Base-by-base conservation (phyloP, 2,888 invertebrate species). In the Eupithecia insigniata region DNA sequence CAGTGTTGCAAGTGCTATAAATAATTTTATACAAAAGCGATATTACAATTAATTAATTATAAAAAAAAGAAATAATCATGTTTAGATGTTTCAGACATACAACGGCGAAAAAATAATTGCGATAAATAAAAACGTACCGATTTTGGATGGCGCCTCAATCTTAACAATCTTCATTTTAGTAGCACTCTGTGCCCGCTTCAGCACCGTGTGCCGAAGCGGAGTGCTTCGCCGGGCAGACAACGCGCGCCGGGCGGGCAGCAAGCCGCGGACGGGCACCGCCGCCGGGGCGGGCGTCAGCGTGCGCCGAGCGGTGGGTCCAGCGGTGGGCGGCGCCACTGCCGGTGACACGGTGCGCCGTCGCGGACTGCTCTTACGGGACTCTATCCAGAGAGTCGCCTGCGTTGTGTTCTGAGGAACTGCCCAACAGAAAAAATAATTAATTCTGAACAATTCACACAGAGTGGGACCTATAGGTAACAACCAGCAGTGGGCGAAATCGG, bases 381-480 rank as follows among this genome's bases (percentile, higher is more conserved):
- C 90, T 62, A 92, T 91, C 92, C 92, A 92, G 36, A 88, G 82
- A 34, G 87, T 82, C 2, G 92, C 92, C 74, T 91, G 88, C 0
- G 90, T 90, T 1, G 89, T 84, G 74, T 73, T 73, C 60, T 80
- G 76, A 10, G 75, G 68, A 30, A 71, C 71, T 71, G 66, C 18
- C 32, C 36, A 7, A 65, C 43, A 14, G 1, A 43, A 60, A 3
- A 14, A 26, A 1, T 26, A 39, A 34, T 34, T 34, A 34, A 34
- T 34, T 7, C 34, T 39, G 14, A 14, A 39, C 14, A 16, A 39
- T 14, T 39, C 39, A 39, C 39, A 39, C 14, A 36, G 36, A n/a
- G n/a, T n/a, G n/a, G n/a, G n/a, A n/a, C n/a, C n/a, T n/a, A n/a
- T n/a, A n/a, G n/a, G n/a, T n/a, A n/a, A n/a, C n/a, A n/a, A n/a